These are phyloP conservation scores for Cebus imitator DNA, from an alignment of 2,113 vertebrate species.

Conservation along the genomic window DNA sequence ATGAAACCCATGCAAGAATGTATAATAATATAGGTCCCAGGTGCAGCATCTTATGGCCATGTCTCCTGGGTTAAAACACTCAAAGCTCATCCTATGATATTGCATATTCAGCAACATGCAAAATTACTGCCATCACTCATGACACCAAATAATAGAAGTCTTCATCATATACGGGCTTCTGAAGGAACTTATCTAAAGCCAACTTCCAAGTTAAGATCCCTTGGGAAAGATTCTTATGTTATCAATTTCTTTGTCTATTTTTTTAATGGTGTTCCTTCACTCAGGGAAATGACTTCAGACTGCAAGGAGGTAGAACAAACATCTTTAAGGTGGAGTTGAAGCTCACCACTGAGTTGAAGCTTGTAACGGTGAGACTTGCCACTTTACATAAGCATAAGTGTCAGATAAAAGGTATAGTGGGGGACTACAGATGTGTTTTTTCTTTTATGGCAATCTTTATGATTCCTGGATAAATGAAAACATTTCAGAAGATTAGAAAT, in stretches of 20 bases:
- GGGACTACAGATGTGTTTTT: not conserved
- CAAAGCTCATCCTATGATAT: constrained; percentile 30
- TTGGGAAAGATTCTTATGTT: not conserved
- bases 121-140: not conserved
- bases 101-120: constrained; percentile 17
- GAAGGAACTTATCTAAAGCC: not conserved
- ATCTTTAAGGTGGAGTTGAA: not conserved
- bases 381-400: not conserved
- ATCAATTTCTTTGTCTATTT: not conserved
- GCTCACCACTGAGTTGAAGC: not conserved
- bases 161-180: not conserved
- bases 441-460: not conserved
- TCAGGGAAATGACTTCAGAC: not conserved
- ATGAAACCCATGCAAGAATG: constrained; percentile 20
- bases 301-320: not conserved
- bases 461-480: not conserved
- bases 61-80: constrained; percentile 61
- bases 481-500: constrained; percentile 21
- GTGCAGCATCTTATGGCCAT: not conserved
- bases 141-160: not conserved
- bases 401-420: not conserved
- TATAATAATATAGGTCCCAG: not conserved
- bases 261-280: not conserved
- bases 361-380: not conserved
- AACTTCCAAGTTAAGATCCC: not conserved